Evolutionary conservation across 2,888 invertebrate genomes (phyloP).

Genomic region (Frankliniella intonsa): DNA sequence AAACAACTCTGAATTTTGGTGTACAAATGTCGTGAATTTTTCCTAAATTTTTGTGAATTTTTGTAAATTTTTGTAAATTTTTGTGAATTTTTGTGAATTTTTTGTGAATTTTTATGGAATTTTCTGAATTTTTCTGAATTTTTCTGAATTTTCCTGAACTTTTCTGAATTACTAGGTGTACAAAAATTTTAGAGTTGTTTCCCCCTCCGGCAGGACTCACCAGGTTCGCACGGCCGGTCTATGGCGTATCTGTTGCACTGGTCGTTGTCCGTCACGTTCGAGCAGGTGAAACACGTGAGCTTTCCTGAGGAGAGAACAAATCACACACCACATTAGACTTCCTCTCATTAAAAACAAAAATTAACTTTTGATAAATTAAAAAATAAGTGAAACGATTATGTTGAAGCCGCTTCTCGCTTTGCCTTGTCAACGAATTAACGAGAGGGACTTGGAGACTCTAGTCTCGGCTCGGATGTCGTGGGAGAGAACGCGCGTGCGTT

Average conservation of each 20-base stretch:
- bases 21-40: too few species aligned
- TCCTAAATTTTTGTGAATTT: too few species aligned
- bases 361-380: neutral
- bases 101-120: too few species aligned
- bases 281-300: constrained; percentile 12
- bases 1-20: too few species aligned
- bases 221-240: constrained; percentile 1
- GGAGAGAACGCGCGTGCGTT: neutral
- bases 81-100: too few species aligned
- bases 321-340: neutral
- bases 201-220: neutral
- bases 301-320: neutral
- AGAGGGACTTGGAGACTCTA: neutral
- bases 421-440: neutral
- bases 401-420: neutral
- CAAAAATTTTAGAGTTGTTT: too few species aligned
- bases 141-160: too few species aligned
- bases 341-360: neutral
- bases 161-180: too few species aligned
- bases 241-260: constrained; percentile 12
- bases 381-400: neutral
- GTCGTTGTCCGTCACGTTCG: constrained; percentile 1
- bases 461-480: neutral
- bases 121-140: too few species aligned
- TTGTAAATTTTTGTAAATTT: too few species aligned